A percentile compares a stretch with the other conserved stretches of the same genome.
These are phyloP conservation scores for Cephus spinipes DNA, from an alignment of 2,888 invertebrate genomes.

Conservation along the genomic window DNA sequence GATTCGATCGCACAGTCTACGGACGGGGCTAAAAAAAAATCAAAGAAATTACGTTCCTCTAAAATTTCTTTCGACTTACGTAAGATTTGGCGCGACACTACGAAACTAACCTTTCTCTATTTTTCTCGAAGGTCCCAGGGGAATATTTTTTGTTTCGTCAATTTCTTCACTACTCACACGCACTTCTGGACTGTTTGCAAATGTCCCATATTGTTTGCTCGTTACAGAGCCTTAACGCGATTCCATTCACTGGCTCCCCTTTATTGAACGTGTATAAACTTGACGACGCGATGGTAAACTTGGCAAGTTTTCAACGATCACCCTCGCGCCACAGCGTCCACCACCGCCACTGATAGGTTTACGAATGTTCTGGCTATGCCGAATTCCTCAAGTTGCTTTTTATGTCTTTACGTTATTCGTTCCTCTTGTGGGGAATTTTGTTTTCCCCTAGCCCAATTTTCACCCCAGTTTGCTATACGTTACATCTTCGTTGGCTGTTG, in stretches of 20 bases:
- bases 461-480: not conserved
- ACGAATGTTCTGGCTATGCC: not conserved
- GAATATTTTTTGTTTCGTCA: not conserved
- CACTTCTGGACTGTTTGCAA: not conserved
- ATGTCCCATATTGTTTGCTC: not conserved
- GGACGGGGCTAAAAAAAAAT: not conserved
- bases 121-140: not conserved
- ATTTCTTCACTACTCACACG: not conserved
- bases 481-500: not conserved
- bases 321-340: not conserved
- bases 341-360: not conserved
- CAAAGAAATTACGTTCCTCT: not conserved
- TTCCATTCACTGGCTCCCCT: not conserved
- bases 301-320: slow-evolving; percentile 26
- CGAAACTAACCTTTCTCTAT: slow-evolving; percentile 7
- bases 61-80: not conserved
- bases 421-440: not conserved
- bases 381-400: not conserved
- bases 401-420: not conserved
- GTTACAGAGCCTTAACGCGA: not conserved
- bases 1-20: not conserved
- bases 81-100: not conserved
- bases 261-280: slow-evolving; percentile 14
- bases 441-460: not conserved
- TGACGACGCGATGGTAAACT: slow-evolving; percentile 34